These are phyloP conservation scores for Ophioninae sp. DNA, from an alignment of 2,888 invertebrate species.

Conservation along the genomic window DNA sequence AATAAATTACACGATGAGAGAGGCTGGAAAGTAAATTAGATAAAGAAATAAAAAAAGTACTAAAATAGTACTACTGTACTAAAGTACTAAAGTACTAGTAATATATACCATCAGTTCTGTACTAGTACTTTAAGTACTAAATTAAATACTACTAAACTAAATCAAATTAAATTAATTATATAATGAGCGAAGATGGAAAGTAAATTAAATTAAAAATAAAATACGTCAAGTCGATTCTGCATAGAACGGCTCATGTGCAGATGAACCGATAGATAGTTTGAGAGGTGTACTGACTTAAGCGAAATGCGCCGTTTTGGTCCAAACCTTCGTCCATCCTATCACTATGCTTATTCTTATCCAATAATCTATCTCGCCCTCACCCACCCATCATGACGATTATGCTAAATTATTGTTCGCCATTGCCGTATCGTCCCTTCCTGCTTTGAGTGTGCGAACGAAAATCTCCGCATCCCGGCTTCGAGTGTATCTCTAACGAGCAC, in stretches of 20 bases:
- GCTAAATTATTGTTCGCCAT: constrained; percentile 76
- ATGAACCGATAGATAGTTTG: constrained; percentile 25
- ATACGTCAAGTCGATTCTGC: background rate
- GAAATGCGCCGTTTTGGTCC: background rate
- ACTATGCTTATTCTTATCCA: constrained; percentile 44
- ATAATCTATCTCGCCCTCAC: constrained; percentile 47
- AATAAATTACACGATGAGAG: too few species aligned
- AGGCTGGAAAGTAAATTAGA: background rate
- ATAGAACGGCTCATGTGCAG: constrained; percentile 9
- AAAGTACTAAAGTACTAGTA: too few species aligned
- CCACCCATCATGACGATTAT: constrained; percentile 71
- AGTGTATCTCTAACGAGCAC: constrained; percentile 55
- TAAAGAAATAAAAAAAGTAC: background rate
- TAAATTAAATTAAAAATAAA: background rate
- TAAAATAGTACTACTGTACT: too few species aligned
- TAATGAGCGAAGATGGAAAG: too few species aligned
- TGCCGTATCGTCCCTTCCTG: constrained; percentile 67
- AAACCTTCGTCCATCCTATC: constrained; percentile 1
- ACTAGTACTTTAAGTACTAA: too few species aligned
- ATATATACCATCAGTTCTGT: too few species aligned
- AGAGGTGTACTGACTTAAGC: constrained; percentile 29
- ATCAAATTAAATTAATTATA: too few species aligned
- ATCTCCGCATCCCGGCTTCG: constrained; percentile 14
- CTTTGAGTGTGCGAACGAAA: constrained; percentile 56
- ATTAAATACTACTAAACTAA: too few species aligned